Conservation (phyloP, 2,888 invertebrate genomes). For the Noctua pronuba region DNA sequence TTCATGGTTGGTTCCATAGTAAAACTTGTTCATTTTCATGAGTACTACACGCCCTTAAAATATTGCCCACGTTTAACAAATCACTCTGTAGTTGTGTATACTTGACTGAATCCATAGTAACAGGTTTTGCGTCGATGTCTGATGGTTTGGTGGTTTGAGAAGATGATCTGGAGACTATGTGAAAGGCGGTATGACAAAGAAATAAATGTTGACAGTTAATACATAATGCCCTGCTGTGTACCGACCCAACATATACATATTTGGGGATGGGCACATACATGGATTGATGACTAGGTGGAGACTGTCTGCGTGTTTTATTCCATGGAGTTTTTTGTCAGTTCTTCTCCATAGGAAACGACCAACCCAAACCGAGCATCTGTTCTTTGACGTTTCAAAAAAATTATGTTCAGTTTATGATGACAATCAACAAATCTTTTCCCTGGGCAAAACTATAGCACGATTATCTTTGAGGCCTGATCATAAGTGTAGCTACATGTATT, state of each 20-base stretch:
- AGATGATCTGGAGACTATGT: not conserved
- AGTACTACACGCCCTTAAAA: not conserved
- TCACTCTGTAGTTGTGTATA: too few relatives aligned
- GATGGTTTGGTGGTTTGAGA: not conserved
- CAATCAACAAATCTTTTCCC: not conserved
- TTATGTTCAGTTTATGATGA: not conserved
- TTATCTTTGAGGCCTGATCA: not conserved
- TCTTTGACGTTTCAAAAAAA: not conserved
- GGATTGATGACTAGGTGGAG: not conserved
- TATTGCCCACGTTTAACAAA: not conserved
- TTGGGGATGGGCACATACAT: not conserved
- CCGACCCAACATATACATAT: not conserved
- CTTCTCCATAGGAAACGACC: not conserved
- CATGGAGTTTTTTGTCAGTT: not conserved
- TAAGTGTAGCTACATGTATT: constrained; percentile 4
- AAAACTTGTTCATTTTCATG: not conserved
- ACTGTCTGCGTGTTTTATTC: not conserved
- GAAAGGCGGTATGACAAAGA: not conserved
- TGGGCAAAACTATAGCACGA: not conserved
- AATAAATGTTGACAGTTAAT: not conserved
- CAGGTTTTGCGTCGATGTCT: not conserved
- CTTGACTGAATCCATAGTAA: not conserved
- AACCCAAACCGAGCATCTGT: not conserved
- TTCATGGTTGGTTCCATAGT: not conserved
- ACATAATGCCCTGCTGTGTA: not conserved